Evolutionary conservation across 2,797 vertebrate species (phyloP).

Genomic region (Vultur gryphus): DNA sequence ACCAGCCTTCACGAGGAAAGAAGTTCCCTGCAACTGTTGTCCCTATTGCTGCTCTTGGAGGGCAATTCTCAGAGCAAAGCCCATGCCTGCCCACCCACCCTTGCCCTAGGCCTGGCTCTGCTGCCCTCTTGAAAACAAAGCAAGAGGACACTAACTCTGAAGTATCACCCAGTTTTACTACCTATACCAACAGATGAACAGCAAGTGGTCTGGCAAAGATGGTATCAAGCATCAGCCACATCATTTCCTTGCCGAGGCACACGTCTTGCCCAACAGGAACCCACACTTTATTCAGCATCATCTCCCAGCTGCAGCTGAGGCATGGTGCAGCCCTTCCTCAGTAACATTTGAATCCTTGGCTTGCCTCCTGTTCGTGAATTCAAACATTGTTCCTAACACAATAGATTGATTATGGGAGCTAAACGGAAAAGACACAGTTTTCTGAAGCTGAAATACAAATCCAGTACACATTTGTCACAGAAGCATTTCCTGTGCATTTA

Average conservation of each 20-base stretch:
- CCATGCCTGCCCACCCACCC: rapidly evolving
- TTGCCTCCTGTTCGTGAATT: background rate
- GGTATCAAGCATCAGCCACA: background rate
- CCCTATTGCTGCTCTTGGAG: background rate
- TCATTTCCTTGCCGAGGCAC: background rate
- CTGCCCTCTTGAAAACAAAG: background rate
- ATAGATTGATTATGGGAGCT: background rate
- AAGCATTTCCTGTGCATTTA: conserved; percentile 27
- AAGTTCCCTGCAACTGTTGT: background rate
- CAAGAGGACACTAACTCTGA: background rate
- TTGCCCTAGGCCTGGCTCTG: background rate
- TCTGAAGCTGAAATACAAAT: conserved; percentile 11
- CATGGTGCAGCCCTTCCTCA: background rate
- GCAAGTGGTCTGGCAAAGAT: background rate
- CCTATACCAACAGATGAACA: background rate
- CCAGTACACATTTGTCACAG: background rate
- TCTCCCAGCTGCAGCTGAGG: background rate
- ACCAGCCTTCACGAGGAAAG: background rate
- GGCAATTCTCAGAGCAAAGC: background rate
- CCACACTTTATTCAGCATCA: background rate
- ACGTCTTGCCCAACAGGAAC: background rate
- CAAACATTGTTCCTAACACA: background rate
- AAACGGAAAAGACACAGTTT: background rate
- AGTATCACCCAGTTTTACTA: background rate
- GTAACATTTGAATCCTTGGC: background rate